These are phyloP conservation scores for Parazoanthus darwini DNA, from an alignment of 92 coral and sea anemone genomes.

Conservation along the genomic window DNA sequence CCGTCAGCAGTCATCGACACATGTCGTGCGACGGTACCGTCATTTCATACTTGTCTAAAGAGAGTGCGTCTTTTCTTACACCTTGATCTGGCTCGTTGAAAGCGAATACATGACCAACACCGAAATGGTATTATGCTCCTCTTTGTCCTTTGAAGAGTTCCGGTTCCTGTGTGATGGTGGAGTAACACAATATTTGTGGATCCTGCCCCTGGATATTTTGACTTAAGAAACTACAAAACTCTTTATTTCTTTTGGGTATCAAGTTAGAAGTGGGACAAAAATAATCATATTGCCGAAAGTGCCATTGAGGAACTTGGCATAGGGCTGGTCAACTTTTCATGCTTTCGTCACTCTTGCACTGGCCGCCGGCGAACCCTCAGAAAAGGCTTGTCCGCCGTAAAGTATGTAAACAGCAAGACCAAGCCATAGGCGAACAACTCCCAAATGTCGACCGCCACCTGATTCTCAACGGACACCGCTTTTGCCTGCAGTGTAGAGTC, in stretches of 20 bases:
- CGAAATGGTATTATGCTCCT: conserved; percentile 37
- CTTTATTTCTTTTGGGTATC: conserved; percentile 13
- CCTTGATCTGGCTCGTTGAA: conserved; percentile 9
- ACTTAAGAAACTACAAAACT: neutral
- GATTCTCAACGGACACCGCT: conserved; percentile 3
- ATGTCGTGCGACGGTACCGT: conserved; percentile 16
- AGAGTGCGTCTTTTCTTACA: conserved; percentile 53
- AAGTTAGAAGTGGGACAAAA: conserved; percentile 14
- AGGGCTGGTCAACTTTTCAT: conserved; percentile 39
- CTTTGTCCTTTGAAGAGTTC: conserved; percentile 29
- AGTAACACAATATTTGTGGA: conserved; percentile 47
- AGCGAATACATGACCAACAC: conserved; percentile 38
- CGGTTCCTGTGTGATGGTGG: conserved; percentile 17
- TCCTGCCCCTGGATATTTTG: conserved; percentile 38
- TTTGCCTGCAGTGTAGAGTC: neutral
- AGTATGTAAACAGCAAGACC: conserved; percentile 43
- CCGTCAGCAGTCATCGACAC: conserved; percentile 32
- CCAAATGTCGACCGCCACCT: conserved; percentile 23
- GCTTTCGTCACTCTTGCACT: neutral
- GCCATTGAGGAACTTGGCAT: conserved; percentile 48
- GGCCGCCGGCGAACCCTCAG: conserved; percentile 2
- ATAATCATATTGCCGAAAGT: conserved; percentile 27
- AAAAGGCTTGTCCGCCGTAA: conserved; percentile 40
- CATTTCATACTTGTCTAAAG: conserved; percentile 34
- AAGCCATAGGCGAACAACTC: conserved; percentile 33